phyloP scores from a whole-genome alignment of 2,797 vertebrate genomes.

The Gymnodraco acuticeps region DNA sequence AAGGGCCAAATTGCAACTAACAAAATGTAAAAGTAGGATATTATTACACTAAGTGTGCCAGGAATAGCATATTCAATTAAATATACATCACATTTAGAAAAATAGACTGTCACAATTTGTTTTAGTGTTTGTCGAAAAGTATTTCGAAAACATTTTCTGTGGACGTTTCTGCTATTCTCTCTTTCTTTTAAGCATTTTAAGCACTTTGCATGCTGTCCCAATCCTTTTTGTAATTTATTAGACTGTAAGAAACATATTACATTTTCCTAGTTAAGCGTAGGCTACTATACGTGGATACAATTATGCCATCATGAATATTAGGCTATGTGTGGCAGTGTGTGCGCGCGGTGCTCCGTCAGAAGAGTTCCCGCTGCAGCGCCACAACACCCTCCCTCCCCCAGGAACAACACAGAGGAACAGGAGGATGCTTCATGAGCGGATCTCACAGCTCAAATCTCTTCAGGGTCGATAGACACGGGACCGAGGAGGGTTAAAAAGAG shows the following conservation, averaged over 20 bases:
- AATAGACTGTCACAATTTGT: background rate
- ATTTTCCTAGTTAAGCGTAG: background rate
- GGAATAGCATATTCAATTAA: too few species aligned
- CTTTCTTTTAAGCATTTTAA: background rate
- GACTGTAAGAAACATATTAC: background rate
- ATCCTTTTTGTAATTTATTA: background rate
- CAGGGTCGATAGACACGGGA: background rate
- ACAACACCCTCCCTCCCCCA: slow-evolving; percentile 20
- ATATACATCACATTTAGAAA: too few species aligned
- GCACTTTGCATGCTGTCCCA: background rate
- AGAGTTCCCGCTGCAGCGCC: slow-evolving; percentile 58
- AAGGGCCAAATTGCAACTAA: too few species aligned
- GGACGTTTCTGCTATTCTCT: background rate
- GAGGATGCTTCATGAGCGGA: background rate
- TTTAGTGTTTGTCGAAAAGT: background rate
- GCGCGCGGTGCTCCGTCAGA: slow-evolving; percentile 53
- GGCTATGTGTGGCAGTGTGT: background rate
- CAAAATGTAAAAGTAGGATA: too few species aligned
- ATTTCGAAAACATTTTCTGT: background rate
- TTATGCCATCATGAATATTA: background rate
- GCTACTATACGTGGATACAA: too few species aligned
- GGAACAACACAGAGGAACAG: too few species aligned
- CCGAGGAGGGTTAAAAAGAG: background rate
- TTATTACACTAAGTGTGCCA: too few species aligned
- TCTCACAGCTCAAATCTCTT: background rate